Conservation (phyloP, 2,888 invertebrate species). For the Leucozona laternaria region DNA sequence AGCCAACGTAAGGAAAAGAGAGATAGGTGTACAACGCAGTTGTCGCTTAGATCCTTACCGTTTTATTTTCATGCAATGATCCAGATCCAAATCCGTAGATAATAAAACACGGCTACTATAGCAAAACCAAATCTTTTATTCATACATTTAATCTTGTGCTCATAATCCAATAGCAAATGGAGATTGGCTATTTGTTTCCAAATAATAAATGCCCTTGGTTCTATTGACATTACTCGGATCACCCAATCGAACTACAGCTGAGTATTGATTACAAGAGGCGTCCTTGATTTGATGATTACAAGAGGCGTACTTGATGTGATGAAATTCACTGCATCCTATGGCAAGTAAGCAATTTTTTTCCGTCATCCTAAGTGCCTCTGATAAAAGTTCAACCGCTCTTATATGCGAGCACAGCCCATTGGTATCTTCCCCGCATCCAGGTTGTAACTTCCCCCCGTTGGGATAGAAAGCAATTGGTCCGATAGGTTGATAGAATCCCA, state of each 20-base stretch:
- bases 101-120: no score
- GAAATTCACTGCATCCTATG: conserved; percentile 27
- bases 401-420: conserved; percentile 81
- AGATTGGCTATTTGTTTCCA: conserved; percentile 36
- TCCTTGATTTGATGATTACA: conserved; percentile 42
- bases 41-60: no score
- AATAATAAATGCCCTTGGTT: conserved; percentile 32
- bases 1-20: no score
- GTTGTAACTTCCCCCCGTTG: conserved; percentile 84
- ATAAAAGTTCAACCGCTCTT: conserved; percentile 81
- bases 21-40: no score
- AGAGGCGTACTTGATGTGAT: conserved; percentile 12
- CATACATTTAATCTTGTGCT: neutral
- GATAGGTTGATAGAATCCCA: conserved; percentile 76
- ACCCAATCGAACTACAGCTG: conserved; percentile 30
- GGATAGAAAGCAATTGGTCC: conserved; percentile 84
- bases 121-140: neutral
- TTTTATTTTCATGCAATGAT: no score
- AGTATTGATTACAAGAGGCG: conserved; percentile 9
- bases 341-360: conserved; percentile 30
- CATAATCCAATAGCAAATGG: conserved; percentile 32
- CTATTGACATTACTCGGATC: conserved; percentile 23
- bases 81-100: no score
- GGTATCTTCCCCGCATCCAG: conserved; percentile 83
- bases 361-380: conserved; percentile 80